Conservation (phyloP, 2,113 vertebrate species). For the Papio anubis region DNA sequence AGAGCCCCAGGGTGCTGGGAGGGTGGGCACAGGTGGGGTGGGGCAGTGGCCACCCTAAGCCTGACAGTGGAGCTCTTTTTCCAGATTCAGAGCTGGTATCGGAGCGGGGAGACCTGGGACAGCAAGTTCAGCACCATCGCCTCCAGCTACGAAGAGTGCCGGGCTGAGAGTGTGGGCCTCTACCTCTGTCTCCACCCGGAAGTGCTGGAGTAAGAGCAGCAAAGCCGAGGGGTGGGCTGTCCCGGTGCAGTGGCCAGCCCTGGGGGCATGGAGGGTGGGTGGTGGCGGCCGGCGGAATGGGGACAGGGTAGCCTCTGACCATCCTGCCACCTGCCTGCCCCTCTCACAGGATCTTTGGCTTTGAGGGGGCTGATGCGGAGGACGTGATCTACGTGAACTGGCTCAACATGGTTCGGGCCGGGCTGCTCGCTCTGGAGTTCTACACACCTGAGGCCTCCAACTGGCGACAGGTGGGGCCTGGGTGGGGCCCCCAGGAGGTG, state of each 20-base stretch:
- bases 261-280: not conserved
- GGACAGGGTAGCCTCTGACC: not conserved
- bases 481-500: not conserved
- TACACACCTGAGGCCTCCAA: slow-evolving; percentile 90
- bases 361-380: slow-evolving; percentile 87
- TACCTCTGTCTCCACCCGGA: slow-evolving; percentile 91
- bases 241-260: not conserved
- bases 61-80: not conserved
- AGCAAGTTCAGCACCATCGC: slow-evolving; percentile 94
- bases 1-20: not conserved
- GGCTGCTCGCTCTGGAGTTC: slow-evolving; percentile 92
- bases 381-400: slow-evolving; percentile 93
- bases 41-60: not conserved
- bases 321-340: not conserved
- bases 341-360: slow-evolving; percentile 90
- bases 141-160: slow-evolving; percentile 93
- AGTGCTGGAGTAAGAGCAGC: slow-evolving; percentile 81
- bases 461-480: slow-evolving; percentile 91
- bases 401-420: slow-evolving; percentile 93
- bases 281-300: not conserved
- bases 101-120: slow-evolving; percentile 92
- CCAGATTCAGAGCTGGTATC: slow-evolving; percentile 93
- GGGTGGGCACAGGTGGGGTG: not conserved
- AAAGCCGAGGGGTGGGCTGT: not conserved
- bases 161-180: slow-evolving; percentile 93